Percentiles rank a stretch among this genome's conserved stretches.
Conservation (phyloP, 1,140 invertebrate genomes). For the Rhyzopertha dominica region DNA sequence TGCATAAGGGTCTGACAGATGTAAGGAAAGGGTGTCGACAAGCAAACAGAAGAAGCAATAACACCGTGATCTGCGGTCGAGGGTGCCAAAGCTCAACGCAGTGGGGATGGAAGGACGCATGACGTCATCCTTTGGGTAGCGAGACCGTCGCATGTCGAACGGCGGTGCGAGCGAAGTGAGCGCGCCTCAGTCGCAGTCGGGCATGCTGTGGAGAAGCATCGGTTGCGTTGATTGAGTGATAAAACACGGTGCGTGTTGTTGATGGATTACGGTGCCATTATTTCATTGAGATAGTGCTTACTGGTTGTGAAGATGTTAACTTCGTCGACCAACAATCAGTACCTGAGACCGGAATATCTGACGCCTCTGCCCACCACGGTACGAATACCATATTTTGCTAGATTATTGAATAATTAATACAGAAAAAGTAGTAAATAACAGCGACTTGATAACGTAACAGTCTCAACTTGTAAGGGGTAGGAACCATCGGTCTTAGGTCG, state of each 20-base stretch:
- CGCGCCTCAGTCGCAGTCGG: too few species aligned
- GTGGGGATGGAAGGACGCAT: conserved; percentile 37
- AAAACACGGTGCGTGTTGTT: too few species aligned
- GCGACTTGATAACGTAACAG: too few species aligned
- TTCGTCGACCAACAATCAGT: conserved; percentile 69
- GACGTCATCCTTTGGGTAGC: conserved; percentile 35
- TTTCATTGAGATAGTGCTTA: conserved; percentile 6
- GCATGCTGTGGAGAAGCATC: conserved; percentile 25
- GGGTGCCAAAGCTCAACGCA: conserved; percentile 42
- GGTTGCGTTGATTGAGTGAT: conserved; percentile 8
- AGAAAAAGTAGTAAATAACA: too few species aligned
- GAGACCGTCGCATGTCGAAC: conserved; percentile 28
- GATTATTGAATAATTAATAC: too few species aligned
- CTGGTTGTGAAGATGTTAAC: conserved; percentile 64
- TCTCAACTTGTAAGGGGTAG: too few species aligned
- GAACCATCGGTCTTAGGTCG: too few species aligned
- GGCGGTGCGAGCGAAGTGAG: conserved; percentile 16
- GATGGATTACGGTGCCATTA: too few species aligned
- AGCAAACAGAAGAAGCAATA: conserved; percentile 41
- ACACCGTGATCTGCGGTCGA: conserved; percentile 40
- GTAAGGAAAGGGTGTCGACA: conserved; percentile 40
- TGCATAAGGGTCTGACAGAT: too few species aligned
- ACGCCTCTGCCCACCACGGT: conserved; percentile 84
- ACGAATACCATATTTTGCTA: conserved; percentile 51
- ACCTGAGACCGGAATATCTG: conserved; percentile 86